A percentile compares a stretch with the other conserved stretches of the same genome.
phyloP scores from a whole-genome alignment of 2,888 invertebrate genomes.

The Machimus rusticus region DNA sequence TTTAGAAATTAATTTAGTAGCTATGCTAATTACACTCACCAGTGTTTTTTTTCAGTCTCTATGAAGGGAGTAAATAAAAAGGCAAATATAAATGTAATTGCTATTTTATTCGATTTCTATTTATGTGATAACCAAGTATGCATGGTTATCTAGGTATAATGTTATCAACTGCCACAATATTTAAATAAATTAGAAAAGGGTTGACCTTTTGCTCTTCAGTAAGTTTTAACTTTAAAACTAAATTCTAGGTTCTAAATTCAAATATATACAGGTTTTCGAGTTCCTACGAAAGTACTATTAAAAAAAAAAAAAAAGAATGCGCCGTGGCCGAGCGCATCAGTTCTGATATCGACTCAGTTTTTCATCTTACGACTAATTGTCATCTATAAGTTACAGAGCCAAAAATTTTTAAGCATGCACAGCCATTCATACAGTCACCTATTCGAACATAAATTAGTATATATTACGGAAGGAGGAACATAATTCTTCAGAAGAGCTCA shows the following conservation, averaged over 20 bases:
- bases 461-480: slow-evolving; percentile 35
- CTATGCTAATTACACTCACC: not conserved
- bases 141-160: not conserved
- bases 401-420: not conserved
- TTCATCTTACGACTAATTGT: not conserved
- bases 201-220: not conserved
- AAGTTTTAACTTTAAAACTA: not conserved
- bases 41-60: not conserved
- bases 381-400: slow-evolving; percentile 20
- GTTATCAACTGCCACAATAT: slow-evolving; percentile 6
- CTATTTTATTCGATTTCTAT: not conserved
- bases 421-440: slow-evolving; percentile 36
- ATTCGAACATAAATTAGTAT: slow-evolving; percentile 31
- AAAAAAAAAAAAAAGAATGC: no score
- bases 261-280: slow-evolving; percentile 12
- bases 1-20: not conserved
- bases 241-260: not conserved
- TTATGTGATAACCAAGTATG: not conserved
- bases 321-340: not conserved
- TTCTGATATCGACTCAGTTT: not conserved
- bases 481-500: slow-evolving; percentile 12
- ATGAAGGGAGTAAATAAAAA: not conserved
- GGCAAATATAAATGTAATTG: not conserved
- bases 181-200: slow-evolving; percentile 22
- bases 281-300: slow-evolving; percentile 24